A percentile compares a stretch with the other conserved stretches of the same genome.
Evolutionary conservation across 2,888 invertebrate species (phyloP).

Genomic region (Tenodera sinensis): DNA sequence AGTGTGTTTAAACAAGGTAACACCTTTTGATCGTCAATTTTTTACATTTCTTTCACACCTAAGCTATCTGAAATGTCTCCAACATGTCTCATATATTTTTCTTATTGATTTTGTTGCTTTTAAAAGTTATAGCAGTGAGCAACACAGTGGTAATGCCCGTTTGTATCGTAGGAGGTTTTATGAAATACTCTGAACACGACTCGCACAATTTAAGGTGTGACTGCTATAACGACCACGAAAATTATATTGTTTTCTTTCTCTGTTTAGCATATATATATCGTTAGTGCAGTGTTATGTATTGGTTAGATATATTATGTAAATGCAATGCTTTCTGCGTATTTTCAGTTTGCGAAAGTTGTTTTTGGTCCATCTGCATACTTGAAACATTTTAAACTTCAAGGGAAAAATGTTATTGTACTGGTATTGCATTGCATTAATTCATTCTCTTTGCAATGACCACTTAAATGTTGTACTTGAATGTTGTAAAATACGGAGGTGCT

Average conservation of each 20-base stretch:
- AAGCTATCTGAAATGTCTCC: neutral
- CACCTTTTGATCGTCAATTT: no score
- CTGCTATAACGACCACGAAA: neutral
- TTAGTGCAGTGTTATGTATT: neutral
- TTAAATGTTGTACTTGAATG: no score
- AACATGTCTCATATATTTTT: neutral
- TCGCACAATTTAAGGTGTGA: neutral
- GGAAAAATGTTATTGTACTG: neutral
- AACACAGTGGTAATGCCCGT: neutral
- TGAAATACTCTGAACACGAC: neutral
- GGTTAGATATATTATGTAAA: neutral
- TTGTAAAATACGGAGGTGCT: no score
- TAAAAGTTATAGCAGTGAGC: neutral
- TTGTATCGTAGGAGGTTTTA: neutral
- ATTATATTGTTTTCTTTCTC: neutral
- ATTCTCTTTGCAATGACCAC: neutral
- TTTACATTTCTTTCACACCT: neutral
- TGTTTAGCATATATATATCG: neutral
- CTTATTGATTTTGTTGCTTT: neutral
- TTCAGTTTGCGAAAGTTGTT: neutral
- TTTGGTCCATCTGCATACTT: neutral
- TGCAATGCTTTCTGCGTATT: neutral
- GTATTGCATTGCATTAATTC: neutral
- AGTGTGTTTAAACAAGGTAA: no score
- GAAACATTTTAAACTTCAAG: neutral